Base-by-base conservation (phyloP, 2,797 vertebrate genomes). In the Sciurus vulgaris region DNA sequence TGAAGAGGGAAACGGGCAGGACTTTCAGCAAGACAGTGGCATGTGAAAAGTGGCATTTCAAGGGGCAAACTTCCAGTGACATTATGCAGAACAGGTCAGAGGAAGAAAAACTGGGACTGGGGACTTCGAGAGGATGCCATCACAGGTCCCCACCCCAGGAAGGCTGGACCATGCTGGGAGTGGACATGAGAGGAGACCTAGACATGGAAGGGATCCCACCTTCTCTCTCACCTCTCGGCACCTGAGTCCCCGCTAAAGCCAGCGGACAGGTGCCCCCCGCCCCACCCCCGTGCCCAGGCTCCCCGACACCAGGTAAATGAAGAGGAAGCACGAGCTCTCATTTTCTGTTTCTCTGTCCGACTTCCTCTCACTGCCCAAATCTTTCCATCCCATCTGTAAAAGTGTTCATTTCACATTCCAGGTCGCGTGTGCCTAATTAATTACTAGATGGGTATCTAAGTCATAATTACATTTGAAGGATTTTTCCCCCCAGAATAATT, bases 391-490 rank as follows among this genome's bases (percentile, higher is more conserved):
- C 22, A 0, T 63, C 51, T 65, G 74, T 93, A 30, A 11, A 47
- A 76, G 51, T 20, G 41, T 0, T 0, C 30, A 59, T 51, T 93
- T 88, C 72, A n/a, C 61, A 90, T 13, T 95, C 72, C 82, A 44
- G 11, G 10, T 0, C 1, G 0, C 47, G 33, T 6, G 6, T 28
- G 0, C 1, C 74, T 65, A 9, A 28, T 59, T 86, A 87, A 78
- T 87, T 44, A 2, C 63, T 1, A 67, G 89, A 67, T 93, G 74
- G 51, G 1, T 59, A 84, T 93, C 96, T 89, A 67, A 97, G 77
- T 72, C 44, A 47, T 44, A 96, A 88, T 93, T 96, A n/a, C 81
- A 69, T 56, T 63, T 51, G n/a, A 92, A 97, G 51, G 70, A 9
- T 56, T 22, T 44, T 38, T 54, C 20, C 15, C 20, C 49, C 63